Base-by-base conservation (phyloP, 23 tunicate genomes). In the Trididemnum clinides region DNA sequence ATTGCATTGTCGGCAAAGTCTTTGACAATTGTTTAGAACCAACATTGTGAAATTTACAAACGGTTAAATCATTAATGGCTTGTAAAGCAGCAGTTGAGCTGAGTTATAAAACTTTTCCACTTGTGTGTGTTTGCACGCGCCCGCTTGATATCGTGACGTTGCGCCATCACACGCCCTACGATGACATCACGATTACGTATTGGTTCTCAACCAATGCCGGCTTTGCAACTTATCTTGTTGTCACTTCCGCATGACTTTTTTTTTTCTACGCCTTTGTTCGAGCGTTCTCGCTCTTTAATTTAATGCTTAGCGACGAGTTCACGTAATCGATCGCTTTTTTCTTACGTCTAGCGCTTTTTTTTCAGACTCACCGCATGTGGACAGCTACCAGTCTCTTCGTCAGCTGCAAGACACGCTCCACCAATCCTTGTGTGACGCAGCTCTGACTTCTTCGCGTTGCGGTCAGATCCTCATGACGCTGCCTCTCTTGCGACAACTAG, bases 341-440 rank as follows among this genome's bases (percentile, higher is more conserved):
- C 25, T 25, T 59, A 19, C 66, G 66, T n/a, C 25, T 4, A 59
- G 25, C 37, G 28, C 80, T 27, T 32, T 69, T 50, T 65, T 20
- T 62, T 28, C 84, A 93, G 98, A 88, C 37, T 88, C 98, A 2
- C 92, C 89, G 12, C 98, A 88, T 49, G 98, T 87, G 33, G 94
- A 87, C 64, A 84, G 85, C 37, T 84, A 79, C 57, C 64, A 36
- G 1, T 64, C 83, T 1, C 85, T 89, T n/a, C 81, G 44, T 37
- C 85, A 83, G 10, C 57, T 89, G 38, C 98, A 89, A 75, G 87
- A 85, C 36, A 94, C 64, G 10, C 82, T 94, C 32, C 91, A 88
- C 49, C 90, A 89, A 33, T 80, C 98, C 1, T 64, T 94, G 64
- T 57, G 34, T 70, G 91, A 86, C 29, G 81, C 51, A 4, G 77